Conservation (phyloP, 2,888 invertebrate genomes). For the Tipula unca region DNA sequence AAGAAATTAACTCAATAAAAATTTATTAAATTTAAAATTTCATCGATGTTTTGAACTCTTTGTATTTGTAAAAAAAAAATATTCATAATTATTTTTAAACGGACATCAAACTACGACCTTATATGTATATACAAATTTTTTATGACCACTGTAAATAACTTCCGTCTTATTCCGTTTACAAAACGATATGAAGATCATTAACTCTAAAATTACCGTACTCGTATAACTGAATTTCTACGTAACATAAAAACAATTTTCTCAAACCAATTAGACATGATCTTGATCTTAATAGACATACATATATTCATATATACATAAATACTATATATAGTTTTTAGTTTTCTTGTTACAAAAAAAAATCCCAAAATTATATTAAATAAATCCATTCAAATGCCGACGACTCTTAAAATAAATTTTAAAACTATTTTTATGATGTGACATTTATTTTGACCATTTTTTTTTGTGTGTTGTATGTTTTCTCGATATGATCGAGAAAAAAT, state of each 20-base stretch:
- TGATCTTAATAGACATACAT: background rate
- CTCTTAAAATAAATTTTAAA: background rate
- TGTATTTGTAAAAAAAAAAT: no score
- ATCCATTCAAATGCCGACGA: background rate
- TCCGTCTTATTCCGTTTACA: background rate
- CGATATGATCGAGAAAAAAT: background rate
- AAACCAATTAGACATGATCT: conserved; percentile 8
- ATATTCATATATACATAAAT: no score
- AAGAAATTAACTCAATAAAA: no score
- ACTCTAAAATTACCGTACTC: background rate
- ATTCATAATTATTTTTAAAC: background rate
- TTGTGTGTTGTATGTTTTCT: background rate
- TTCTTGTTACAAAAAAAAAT: background rate
- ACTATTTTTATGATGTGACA: conserved; percentile 14
- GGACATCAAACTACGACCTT: background rate
- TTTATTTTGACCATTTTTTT: conserved; percentile 2
- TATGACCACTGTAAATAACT: background rate
- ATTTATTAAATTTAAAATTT: no score
- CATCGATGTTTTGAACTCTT: no score
- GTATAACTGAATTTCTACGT: background rate
- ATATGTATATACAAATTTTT: background rate
- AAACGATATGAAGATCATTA: background rate
- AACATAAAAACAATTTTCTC: background rate
- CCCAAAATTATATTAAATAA: background rate
- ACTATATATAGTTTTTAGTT: background rate